A percentile compares a stretch with the other conserved stretches of the same genome.
phyloP scores from a whole-genome alignment of 1,140 invertebrate genomes.

The Bathynomus jamesi region DNA sequence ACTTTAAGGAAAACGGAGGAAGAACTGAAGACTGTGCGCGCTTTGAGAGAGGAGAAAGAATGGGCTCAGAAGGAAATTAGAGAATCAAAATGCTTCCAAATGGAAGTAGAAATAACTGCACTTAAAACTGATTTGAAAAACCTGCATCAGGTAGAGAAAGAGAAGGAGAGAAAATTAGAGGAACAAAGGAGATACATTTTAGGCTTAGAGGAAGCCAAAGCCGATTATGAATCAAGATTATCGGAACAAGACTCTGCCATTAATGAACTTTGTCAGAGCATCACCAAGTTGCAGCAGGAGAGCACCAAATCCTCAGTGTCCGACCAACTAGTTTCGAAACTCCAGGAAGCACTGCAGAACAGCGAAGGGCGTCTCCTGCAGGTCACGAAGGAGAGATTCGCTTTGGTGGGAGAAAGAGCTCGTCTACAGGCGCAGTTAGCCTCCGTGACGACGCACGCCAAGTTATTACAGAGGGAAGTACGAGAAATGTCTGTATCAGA shows the following conservation, averaged over 20 bases:
- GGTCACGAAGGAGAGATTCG: conserved; percentile 28
- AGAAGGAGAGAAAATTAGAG: background rate
- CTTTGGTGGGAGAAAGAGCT: conserved; percentile 29
- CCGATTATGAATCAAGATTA: background rate
- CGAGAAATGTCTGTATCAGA: conserved; percentile 44
- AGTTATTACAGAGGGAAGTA: conserved; percentile 47
- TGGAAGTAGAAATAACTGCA: background rate
- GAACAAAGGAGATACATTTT: background rate
- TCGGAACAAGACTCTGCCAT: background rate
- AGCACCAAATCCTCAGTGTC: background rate
- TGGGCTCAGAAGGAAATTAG: background rate
- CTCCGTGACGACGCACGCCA: conserved; percentile 23
- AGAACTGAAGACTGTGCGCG: background rate
- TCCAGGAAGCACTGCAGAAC: conserved; percentile 33
- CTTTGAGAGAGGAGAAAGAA: background rate
- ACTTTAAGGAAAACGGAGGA: background rate
- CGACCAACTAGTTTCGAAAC: background rate
- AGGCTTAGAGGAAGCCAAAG: background rate
- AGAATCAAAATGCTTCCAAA: background rate
- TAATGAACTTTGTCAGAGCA: background rate
- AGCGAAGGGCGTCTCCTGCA: conserved; percentile 30
- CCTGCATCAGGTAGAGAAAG: background rate
- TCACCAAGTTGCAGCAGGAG: background rate
- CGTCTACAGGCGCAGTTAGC: conserved; percentile 21
- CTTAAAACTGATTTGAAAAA: background rate